phyloP scores from a whole-genome alignment of 2,888 invertebrate genomes.

The Ischnura elegans region DNA sequence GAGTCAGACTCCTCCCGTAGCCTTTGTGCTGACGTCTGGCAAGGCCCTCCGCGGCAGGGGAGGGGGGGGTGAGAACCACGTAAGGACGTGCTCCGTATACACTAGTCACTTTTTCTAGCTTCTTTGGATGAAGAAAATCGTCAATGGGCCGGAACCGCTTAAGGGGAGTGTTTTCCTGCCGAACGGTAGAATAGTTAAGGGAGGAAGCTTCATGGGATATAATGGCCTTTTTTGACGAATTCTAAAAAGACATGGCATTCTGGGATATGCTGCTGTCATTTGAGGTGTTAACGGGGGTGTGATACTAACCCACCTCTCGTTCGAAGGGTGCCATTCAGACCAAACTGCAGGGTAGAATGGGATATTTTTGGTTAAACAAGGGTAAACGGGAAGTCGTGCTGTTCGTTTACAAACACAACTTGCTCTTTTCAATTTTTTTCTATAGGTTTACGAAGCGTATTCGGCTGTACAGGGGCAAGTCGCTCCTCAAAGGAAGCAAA shows the following conservation, averaged over 20 bases:
- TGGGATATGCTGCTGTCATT: neutral
- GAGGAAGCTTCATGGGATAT: neutral
- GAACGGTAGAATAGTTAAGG: neutral
- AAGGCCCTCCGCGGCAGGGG: no score
- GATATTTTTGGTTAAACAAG: constrained; percentile 27
- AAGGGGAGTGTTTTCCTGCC: neutral
- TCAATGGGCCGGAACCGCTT: constrained; percentile 31
- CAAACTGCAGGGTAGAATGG: neutral
- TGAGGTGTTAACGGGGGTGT: neutral
- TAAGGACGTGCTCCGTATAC: neutral
- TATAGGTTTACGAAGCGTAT: neutral
- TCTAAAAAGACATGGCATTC: neutral
- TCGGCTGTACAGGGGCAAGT: neutral
- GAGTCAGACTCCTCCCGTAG: neutral
- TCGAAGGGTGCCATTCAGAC: neutral
- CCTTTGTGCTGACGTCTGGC: no score
- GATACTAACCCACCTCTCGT: neutral
- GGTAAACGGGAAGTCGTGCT: constrained; percentile 31
- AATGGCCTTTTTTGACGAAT: constrained; percentile 28
- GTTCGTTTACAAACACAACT: neutral
- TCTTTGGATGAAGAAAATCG: neutral
- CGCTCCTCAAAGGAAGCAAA: neutral
- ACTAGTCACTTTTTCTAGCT: neutral
- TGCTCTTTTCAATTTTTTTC: neutral
- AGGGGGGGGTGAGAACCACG: neutral